Evolutionary conservation across 2,888 invertebrate genomes (phyloP).

Genomic region (Calliopum simillimum): DNA sequence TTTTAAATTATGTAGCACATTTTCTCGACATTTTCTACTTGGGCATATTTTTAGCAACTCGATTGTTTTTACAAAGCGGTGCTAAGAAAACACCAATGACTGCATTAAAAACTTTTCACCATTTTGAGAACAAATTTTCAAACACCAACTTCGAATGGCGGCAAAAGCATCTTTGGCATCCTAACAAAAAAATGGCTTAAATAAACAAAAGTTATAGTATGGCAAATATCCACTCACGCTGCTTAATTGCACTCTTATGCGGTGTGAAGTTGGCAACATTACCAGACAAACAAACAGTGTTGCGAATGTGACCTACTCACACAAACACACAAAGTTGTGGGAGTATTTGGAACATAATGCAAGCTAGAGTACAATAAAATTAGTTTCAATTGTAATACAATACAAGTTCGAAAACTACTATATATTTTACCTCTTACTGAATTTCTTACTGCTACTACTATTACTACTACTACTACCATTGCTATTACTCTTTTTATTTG

Average conservation of each 20-base stretch:
- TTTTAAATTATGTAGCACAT: too few relatives aligned
- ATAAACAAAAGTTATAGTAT: too few relatives aligned
- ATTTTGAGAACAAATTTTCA: not conserved
- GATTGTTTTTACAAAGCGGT: not conserved
- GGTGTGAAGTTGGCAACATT: not conserved
- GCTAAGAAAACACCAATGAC: not conserved
- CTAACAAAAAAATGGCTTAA: not conserved
- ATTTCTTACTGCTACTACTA: not conserved
- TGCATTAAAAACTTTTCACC: not conserved
- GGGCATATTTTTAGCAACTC: not conserved
- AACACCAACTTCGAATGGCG: too few relatives aligned
- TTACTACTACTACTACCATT: not conserved
- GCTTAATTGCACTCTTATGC: slow-evolving; percentile 12
- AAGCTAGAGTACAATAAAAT: slow-evolving; percentile 6
- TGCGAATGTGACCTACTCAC: too few relatives aligned
- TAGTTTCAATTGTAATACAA: slow-evolving; percentile 12
- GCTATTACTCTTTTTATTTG: not conserved
- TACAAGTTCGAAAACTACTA: slow-evolving; percentile 7
- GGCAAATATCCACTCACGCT: not conserved
- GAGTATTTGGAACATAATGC: too few relatives aligned
- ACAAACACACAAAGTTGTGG: not conserved
- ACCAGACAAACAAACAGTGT: not conserved
- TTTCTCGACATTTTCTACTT: too few relatives aligned
- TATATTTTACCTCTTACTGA: not conserved
- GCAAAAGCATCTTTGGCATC: too few relatives aligned